Evolutionary conservation across 2,888 invertebrate species (phyloP), one percentile per base, ranked within the genome.

Genomic region (Drosophila testacea): DNA sequence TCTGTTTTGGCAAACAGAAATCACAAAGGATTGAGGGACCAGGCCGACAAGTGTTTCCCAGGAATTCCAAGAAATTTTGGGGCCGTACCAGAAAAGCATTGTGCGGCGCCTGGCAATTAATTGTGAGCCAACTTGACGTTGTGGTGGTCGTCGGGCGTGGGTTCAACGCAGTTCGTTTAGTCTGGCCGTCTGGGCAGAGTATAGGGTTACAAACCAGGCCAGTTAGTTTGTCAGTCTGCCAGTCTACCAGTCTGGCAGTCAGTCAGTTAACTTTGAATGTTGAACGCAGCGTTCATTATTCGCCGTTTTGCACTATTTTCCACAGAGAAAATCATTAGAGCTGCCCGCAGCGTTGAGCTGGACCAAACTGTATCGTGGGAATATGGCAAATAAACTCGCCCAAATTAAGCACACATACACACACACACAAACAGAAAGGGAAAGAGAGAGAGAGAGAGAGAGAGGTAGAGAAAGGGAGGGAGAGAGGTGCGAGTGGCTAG

Each of bases 301-400:
- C 72, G 84, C 87, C 79, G 82, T 83, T 86, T 86, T 84, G 84
- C 87, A 84, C 83, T 86, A 84, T 84, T 84, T 84, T 86, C 81
- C 73, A 63, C 79, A 70, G 73, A 73, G 72, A 73, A 86, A 84
- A 84, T 86, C 87, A 86, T 84, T 84, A 81, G 83, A 84, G 84
- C 51, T 78, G 84, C 85, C 82, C 75, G 79, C 74, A 85, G 80
- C 77, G 66, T 41, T 72, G 72, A 81, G 79, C 70, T 71, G 59
- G 75, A 70, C 76, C 77, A 82, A 90, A 88, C 80, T 90, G 87
- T 90, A 91, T 88, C 90, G 90, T 90, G 91, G 90, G 91, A 90
- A 90, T 89, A 81, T 89, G 77, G 88, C 90, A 90, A 91, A 90
- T 90, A 90, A 91, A 89, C 89, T 89, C 82, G 79, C 83, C 77